These are phyloP conservation scores for Thamnophis elegans DNA, from an alignment of 2,797 vertebrate genomes.

Conservation along the genomic window DNA sequence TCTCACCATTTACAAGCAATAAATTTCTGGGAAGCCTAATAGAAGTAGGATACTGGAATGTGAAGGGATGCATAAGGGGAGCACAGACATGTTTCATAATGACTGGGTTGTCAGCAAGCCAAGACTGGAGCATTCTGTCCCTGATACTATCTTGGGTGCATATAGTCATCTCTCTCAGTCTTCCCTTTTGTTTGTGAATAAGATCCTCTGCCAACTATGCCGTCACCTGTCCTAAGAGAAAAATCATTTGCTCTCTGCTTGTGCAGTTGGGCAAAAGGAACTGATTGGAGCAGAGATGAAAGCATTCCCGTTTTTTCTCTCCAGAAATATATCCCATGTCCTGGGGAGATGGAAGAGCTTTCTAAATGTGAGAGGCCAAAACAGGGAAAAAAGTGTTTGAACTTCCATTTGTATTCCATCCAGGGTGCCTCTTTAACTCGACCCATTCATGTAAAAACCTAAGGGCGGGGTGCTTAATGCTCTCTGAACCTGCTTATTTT, in stretches of 20 bases:
- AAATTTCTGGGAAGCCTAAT: background rate
- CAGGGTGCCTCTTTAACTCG: background rate
- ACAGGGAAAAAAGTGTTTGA: background rate
- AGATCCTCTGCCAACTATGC: constrained; percentile 34
- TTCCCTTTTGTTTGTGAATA: constrained; percentile 20
- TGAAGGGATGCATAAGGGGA: constrained; percentile 8
- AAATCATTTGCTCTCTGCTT: constrained; percentile 35
- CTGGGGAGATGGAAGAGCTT: background rate
- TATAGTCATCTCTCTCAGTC: constrained; percentile 36
- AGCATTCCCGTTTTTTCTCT: background rate
- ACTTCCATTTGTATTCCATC: background rate
- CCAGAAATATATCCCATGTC: constrained; percentile 8
- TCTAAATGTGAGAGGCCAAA: background rate
- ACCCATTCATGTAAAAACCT: background rate
- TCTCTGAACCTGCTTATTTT: too few relatives aligned
- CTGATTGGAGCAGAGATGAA: background rate
- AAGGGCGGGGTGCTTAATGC: too few relatives aligned
- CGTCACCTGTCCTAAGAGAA: constrained; percentile 40
- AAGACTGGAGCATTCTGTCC: background rate
- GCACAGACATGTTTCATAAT: constrained; percentile 22
- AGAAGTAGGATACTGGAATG: constrained; percentile 10
- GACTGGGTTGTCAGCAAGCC: constrained; percentile 41
- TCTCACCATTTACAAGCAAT: constrained; percentile 7
- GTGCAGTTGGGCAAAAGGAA: background rate
- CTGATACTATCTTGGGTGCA: constrained; percentile 28